Conservation (phyloP, 2,797 vertebrate species). For the Caiman crocodilus region DNA sequence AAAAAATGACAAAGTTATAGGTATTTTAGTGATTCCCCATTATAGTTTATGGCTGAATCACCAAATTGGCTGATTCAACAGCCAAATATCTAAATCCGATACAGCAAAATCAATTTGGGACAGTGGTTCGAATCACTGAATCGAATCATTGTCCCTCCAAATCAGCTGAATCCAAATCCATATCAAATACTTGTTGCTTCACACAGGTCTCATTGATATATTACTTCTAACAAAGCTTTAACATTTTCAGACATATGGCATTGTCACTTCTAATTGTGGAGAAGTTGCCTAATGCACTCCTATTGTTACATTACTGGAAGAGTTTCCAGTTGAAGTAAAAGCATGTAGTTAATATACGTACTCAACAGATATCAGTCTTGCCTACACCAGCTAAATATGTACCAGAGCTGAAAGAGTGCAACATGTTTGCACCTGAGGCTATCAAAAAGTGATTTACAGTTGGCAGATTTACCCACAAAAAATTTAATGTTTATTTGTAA, state of each 20-base stretch:
- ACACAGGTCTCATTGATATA: background rate
- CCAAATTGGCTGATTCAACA: too few species aligned
- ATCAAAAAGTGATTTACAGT: constrained; percentile 39
- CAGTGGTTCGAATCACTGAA: too few species aligned
- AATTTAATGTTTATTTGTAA: constrained; percentile 33
- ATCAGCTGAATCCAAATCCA: too few species aligned
- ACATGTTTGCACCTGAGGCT: constrained; percentile 36
- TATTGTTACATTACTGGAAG: constrained; percentile 13
- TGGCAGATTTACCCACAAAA: constrained; percentile 51
- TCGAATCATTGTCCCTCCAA: too few species aligned
- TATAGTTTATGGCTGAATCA: too few species aligned
- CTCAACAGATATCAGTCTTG: constrained; percentile 28
- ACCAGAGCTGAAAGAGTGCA: constrained; percentile 12
- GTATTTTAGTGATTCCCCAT: too few species aligned
- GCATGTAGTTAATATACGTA: background rate
- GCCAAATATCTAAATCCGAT: too few species aligned
- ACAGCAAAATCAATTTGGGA: too few species aligned
- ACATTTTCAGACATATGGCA: constrained; percentile 11
- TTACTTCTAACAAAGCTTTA: constrained; percentile 42
- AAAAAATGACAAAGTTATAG: too few species aligned
- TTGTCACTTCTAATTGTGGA: constrained; percentile 37
- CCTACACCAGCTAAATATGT: background rate
- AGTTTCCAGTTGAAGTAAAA: constrained; percentile 33
- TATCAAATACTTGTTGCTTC: too few species aligned
- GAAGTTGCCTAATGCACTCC: constrained; percentile 49